Conservation (phyloP, 2,797 vertebrate species). For the Hoplostethus mediterraneus region DNA sequence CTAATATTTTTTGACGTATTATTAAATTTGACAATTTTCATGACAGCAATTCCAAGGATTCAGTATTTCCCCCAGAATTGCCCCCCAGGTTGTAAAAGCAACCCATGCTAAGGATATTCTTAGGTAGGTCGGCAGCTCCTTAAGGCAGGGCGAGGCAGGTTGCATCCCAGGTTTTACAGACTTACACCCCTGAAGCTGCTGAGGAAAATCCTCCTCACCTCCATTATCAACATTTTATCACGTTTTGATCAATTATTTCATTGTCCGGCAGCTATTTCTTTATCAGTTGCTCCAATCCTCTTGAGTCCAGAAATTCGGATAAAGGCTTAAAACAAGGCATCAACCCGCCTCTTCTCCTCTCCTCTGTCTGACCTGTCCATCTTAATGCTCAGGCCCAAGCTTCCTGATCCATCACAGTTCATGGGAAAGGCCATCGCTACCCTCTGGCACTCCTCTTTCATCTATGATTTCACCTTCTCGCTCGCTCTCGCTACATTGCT, state of each 20-base stretch:
- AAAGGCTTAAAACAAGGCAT: neutral
- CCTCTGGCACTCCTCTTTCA: constrained; percentile 71
- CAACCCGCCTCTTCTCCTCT: neutral
- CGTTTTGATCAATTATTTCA: constrained; percentile 1
- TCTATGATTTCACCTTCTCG: constrained; percentile 56
- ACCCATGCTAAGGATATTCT: no score
- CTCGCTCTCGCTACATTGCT: constrained; percentile 43
- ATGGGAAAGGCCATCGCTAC: constrained; percentile 60
- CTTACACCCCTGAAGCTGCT: no score
- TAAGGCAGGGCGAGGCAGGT: no score
- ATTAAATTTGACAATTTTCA: no score
- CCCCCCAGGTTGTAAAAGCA: no score
- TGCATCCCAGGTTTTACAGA: no score
- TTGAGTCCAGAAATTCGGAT: constrained; percentile 1
- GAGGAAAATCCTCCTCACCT: no score
- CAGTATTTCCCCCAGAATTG: no score
- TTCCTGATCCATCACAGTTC: constrained; percentile 73
- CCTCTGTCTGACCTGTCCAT: constrained; percentile 30
- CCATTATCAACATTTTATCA: neutral
- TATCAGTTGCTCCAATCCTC: constrained; percentile 17
- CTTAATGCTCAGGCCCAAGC: constrained; percentile 31
- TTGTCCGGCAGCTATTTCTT: neutral
- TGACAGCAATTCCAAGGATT: no score
- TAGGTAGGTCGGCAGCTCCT: no score
- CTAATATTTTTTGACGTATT: no score